These are phyloP conservation scores for Epistrophe eligans DNA, from an alignment of 2,888 invertebrate genomes.

Conservation along the genomic window DNA sequence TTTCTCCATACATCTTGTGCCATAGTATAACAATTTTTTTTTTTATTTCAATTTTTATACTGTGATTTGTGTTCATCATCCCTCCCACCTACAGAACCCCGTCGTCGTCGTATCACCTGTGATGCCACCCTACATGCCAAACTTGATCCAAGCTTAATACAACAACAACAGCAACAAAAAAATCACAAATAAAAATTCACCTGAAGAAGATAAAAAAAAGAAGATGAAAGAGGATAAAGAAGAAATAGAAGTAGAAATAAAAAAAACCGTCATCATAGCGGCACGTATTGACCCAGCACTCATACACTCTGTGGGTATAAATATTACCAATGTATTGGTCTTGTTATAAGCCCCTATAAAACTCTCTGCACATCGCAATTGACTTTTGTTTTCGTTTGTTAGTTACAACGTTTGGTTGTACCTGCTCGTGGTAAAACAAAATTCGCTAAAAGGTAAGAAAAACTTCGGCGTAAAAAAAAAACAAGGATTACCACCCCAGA, in stretches of 20 bases:
- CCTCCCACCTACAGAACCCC: constrained; percentile 34
- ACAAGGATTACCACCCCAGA: constrained; percentile 45
- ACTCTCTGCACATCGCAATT: constrained; percentile 84
- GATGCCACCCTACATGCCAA: constrained; percentile 53
- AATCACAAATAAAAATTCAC: constrained; percentile 43
- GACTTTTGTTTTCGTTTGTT: constrained; percentile 84
- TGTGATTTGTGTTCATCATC: constrained; percentile 48
- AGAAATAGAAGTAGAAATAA: constrained; percentile 37
- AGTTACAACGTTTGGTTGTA: constrained; percentile 82
- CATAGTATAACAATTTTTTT: constrained; percentile 60
- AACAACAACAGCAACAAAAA: constrained; percentile 4
- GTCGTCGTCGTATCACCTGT: constrained; percentile 32
- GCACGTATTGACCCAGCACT: constrained; percentile 72
- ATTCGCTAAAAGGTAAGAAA: constrained; percentile 72
- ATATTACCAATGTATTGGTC: constrained; percentile 73
- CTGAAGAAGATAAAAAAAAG: constrained; percentile 63
- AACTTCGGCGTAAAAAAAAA: constrained; percentile 6
- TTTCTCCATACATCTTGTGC: constrained; percentile 49
- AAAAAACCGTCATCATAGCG: constrained; percentile 61
- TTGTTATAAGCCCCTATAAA: constrained; percentile 84
- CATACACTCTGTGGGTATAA: background rate
- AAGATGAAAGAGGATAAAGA: constrained; percentile 63
- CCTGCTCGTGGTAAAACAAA: constrained; percentile 73
- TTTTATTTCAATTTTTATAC: constrained; percentile 38
- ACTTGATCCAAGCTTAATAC: constrained; percentile 60